These are phyloP conservation scores for Caenorhabditis afra DNA, from an alignment of 2,888 invertebrate species.

Conservation along the genomic window DNA sequence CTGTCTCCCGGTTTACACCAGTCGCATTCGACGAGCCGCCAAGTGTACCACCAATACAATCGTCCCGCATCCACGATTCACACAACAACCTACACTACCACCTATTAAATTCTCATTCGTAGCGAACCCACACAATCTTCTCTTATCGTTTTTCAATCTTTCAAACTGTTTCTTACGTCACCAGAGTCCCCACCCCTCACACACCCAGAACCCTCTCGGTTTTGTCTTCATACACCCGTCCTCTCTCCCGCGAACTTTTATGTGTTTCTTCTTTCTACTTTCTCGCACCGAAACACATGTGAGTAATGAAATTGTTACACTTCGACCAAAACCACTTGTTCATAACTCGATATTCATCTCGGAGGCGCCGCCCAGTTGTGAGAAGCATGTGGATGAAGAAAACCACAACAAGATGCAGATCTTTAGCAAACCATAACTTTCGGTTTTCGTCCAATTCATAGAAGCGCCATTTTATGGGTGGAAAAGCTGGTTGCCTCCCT, in stretches of 20 bases:
- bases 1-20: conserved; percentile 65
- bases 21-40: conserved; percentile 23
- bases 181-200: too few species aligned
- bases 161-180: background rate
- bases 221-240: background rate
- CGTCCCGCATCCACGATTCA: conserved; percentile 60
- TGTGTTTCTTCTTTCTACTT: conserved; percentile 52
- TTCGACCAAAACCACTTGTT: conserved; percentile 43
- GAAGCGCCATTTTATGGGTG: background rate
- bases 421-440: background rate
- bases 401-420: conserved; percentile 3
- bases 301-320: conserved; percentile 51
- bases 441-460: too few species aligned
- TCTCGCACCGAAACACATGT: conserved; percentile 51
- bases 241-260: conserved; percentile 20
- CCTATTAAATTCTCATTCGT: conserved; percentile 43
- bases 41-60: conserved; percentile 46
- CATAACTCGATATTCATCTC: conserved; percentile 55
- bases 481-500: too few species aligned
- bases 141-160: background rate
- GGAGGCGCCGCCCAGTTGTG: conserved; percentile 36
- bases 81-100: conserved; percentile 57
- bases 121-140: conserved; percentile 3
- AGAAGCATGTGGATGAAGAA: conserved; percentile 4
- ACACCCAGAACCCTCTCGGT: background rate